Base-by-base conservation (phyloP, 2,888 invertebrate species). In the Leptopterna dolabrata region DNA sequence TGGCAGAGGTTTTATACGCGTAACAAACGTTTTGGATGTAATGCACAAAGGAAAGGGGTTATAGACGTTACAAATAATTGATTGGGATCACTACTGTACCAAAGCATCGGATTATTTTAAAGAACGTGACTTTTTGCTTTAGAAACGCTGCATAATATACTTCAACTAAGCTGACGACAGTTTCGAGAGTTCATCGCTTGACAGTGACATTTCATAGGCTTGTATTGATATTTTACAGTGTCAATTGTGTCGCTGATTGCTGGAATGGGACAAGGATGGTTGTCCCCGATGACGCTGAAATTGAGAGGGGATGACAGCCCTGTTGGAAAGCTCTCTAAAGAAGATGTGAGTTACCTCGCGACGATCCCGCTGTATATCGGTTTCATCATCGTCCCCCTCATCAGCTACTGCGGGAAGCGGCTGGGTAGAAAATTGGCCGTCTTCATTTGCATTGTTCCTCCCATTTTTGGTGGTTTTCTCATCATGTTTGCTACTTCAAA, bases 181-280 rank as follows among this genome's bases (percentile, higher is more conserved):
- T 36, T 7, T 36, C 36, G 2, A 36, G 36, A 36, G 2, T 36
- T 36, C 7, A 36, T 4, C n/a, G 36, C 36, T 36, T 7, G 7
- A 36, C 36, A 36, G 7, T 4, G 36, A 2, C 4, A 36, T 36
- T 36, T 36, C 36, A 36, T 36, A 36, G 7, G 36, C 2, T 36
- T 36, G 36, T n/a, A n/a, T n/a, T n/a, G 36, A 7, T 36, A 4
- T 36, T 63, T 24, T 13, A 13, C 63, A 63, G 63, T 63, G 24
- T 63, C 63, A 9, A 9, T 63, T n/a, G 24, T 24, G 24, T 36
- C 70, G 13, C 19, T 83, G 41, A 36, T 2, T 2, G 70, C 41
- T 4, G 83, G 83, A 2, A 63, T 83, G 83, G 19, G 30, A 11
- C 6, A 7, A n/a, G 83, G 83, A 11, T 83, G 83, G 83, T n/a